phyloP scores from a whole-genome alignment of 2,888 invertebrate genomes.

The Sipha maydis region DNA sequence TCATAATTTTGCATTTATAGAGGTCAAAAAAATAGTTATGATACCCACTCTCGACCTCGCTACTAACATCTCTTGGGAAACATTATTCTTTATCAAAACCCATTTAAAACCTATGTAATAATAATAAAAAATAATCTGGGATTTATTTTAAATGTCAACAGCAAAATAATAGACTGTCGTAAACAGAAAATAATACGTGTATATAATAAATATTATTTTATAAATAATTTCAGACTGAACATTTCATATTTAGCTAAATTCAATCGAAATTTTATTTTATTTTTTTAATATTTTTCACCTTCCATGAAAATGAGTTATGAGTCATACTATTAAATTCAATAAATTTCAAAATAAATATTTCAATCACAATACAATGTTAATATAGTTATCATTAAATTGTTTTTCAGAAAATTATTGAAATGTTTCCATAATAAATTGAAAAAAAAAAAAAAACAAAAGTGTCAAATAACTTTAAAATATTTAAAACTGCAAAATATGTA shows the following conservation, averaged over 20 bases:
- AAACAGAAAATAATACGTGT: neutral
- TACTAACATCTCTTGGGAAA: neutral
- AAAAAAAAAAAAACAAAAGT: too few relatives aligned
- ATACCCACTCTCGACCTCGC: neutral
- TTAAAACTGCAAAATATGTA: too few relatives aligned
- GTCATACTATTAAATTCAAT: neutral
- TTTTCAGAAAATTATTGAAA: neutral
- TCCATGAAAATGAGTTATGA: neutral
- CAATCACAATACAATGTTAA: neutral
- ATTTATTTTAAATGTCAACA: constrained; percentile 32
- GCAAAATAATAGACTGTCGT: neutral
- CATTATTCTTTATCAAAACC: constrained; percentile 51
- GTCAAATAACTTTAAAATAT: too few relatives aligned
- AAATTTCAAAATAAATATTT: neutral
- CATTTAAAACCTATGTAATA: constrained; percentile 40
- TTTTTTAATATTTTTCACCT: neutral
- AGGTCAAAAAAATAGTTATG: constrained; percentile 7
- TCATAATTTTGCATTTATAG: constrained; percentile 41
- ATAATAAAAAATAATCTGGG: constrained; percentile 37
- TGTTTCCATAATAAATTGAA: neutral
- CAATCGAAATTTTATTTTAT: neutral
- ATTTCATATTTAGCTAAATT: neutral
- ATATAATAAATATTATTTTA: neutral
- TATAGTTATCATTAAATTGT: neutral
- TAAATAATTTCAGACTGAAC: neutral